These are phyloP conservation scores for Drosophila rellima DNA, from an alignment of 2,888 invertebrate species.

Conservation along the genomic window DNA sequence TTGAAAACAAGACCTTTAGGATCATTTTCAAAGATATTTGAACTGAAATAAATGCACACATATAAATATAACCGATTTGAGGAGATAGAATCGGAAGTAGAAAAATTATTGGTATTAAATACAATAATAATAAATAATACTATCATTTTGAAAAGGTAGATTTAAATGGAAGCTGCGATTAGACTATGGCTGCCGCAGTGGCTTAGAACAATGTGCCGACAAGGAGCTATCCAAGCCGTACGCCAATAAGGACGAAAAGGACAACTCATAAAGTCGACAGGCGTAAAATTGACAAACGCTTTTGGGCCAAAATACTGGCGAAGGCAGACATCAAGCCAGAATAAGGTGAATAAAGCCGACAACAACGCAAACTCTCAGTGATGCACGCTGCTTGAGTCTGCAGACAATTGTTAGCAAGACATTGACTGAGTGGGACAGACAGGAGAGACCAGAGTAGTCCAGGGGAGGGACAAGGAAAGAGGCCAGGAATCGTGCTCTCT, in stretches of 20 bases:
- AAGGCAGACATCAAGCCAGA: constrained; percentile 40
- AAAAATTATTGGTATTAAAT: too few species aligned
- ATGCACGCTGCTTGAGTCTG: constrained; percentile 78
- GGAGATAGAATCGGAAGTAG: too few species aligned
- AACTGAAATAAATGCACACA: too few species aligned
- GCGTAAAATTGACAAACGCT: constrained; percentile 81
- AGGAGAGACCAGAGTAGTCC: neutral
- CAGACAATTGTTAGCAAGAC: constrained; percentile 82
- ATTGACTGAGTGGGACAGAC: constrained; percentile 72
- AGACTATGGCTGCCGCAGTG: constrained; percentile 1
- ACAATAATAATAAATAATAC: too few species aligned
- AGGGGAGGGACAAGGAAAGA: constrained; percentile 1
- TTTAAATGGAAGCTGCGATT: constrained; percentile 7
- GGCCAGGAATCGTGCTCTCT: neutral
- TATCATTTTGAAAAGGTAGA: too few species aligned
- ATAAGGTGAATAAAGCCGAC: constrained; percentile 48
- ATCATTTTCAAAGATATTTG: too few species aligned
- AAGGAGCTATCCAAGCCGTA: constrained; percentile 13
- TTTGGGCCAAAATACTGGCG: constrained; percentile 63
- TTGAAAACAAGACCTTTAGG: too few species aligned
- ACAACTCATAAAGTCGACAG: constrained; percentile 76
- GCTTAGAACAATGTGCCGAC: constrained; percentile 20
- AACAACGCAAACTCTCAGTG: constrained; percentile 57
- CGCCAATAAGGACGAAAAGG: constrained; percentile 57
- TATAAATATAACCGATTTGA: too few species aligned